Evolutionary conservation across 2,113 vertebrate genomes (phyloP).

Genomic region (Mobula hypostoma): DNA sequence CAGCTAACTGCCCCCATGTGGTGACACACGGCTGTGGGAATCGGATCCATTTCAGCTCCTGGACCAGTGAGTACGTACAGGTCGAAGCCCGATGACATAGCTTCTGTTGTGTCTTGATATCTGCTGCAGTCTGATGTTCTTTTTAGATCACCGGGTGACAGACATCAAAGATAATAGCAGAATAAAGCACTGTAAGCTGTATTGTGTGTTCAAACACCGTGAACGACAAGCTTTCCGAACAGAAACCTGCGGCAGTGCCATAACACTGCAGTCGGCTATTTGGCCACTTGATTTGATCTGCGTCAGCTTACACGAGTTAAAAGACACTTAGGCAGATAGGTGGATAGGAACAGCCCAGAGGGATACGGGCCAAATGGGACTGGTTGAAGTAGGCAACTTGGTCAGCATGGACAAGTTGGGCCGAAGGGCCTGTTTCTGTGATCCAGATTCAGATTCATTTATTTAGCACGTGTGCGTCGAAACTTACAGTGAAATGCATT

Average conservation of each 20-base stretch:
- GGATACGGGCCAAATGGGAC: too few species aligned
- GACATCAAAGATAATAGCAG: too few species aligned
- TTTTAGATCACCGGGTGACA: background rate
- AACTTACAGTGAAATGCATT: too few species aligned
- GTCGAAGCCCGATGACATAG: background rate
- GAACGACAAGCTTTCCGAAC: background rate
- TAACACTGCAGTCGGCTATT: background rate
- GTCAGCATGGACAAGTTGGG: too few species aligned
- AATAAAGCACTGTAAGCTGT: background rate
- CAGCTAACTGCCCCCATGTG: slow-evolving; percentile 25
- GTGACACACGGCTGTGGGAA: slow-evolving; percentile 29
- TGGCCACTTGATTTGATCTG: background rate
- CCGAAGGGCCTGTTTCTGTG: too few species aligned
- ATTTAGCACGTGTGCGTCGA: too few species aligned
- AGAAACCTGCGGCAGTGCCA: background rate
- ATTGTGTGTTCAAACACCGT: background rate
- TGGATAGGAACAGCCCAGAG: too few species aligned
- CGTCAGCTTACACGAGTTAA: background rate
- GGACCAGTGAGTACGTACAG: background rate
- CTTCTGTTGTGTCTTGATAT: background rate
- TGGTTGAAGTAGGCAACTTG: too few species aligned
- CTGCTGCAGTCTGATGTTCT: background rate
- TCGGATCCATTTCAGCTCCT: background rate
- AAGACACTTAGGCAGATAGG: too few species aligned
- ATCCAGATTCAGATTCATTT: too few species aligned